Evolutionary conservation across 2,797 vertebrate genomes (phyloP).

Genomic region (Cossypha heuglini): DNA sequence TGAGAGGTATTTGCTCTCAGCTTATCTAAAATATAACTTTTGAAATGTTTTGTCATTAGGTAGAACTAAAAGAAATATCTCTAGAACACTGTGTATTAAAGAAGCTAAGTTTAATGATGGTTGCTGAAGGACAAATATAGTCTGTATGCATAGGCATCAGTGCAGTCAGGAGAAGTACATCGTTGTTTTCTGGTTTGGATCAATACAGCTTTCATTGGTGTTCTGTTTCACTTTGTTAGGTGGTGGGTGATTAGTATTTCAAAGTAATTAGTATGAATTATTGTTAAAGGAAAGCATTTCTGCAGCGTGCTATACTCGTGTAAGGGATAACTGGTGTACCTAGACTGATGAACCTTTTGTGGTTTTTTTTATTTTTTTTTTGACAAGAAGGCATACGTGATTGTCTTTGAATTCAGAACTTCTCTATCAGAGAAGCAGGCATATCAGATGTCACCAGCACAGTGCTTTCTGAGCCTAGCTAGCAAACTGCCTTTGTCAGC

Average conservation of each 20-base stretch:
- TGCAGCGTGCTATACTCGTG: background rate
- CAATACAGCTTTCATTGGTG: background rate
- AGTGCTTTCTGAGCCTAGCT: conserved; percentile 30
- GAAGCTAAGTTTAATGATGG: background rate
- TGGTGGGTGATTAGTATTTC: background rate
- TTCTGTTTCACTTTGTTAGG: background rate
- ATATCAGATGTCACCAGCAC: conserved; percentile 30
- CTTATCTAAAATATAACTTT: background rate
- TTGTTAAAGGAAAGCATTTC: conserved; percentile 17
- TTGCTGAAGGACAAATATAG: background rate
- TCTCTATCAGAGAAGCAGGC: background rate
- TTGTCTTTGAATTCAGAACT: conserved; percentile 30
- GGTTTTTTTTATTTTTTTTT: background rate
- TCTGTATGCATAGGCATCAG: background rate
- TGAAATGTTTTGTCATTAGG: background rate
- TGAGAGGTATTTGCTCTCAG: background rate
- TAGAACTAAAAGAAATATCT: background rate
- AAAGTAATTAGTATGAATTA: conserved; percentile 9
- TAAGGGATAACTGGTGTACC: background rate
- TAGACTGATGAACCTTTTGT: conserved; percentile 31
- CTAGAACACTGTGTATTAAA: background rate
- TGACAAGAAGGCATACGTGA: background rate
- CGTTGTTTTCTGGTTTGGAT: background rate
- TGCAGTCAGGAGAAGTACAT: background rate
- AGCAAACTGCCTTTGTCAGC: conserved; percentile 41